Base-by-base conservation (phyloP, 2,888 invertebrate genomes). In the Ectemnius lituratus region DNA sequence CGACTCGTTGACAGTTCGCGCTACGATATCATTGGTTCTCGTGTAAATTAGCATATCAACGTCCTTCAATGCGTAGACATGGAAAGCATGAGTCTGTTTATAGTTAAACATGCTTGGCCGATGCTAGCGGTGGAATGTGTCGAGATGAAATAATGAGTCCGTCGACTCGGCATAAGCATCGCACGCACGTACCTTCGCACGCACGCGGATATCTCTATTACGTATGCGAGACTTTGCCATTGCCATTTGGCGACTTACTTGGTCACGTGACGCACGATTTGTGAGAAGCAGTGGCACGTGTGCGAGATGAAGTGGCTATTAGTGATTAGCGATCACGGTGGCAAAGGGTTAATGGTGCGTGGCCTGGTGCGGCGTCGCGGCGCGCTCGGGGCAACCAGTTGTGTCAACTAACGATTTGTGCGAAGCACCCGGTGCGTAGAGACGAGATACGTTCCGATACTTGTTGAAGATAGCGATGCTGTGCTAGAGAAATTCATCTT, bases 1-100 rank as follows among this genome's bases (percentile, higher is more conserved):
- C 56, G 56, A 0, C 2, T 57, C 45, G 16, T 28, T 13, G 18
- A 27, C 61, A 4, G 27, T 11, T 11, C 18, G 11, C 58, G 23
- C 68, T n/a, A 62, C 16, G 56, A 27, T 59, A 69, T 46, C 62
- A 8, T n/a, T 56, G 18, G 45, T 27, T 37, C 61, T 70, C 60
- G 28, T 4, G 20, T 16, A 6, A 52, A 67, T 16, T 13, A 16
- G 11, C 2, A 23, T 60, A 60, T 60, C 60, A 37, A 60, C 37
- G 60, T 16, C 60, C 60, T 60, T 60, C 60, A 28, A n/a, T n/a
- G 16, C 60, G 60, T 16, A 4, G 60, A 5, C 60, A 28, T 28
- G 27, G 60, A 60, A 60, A 28, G 18, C 23, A 27, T 14, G 20
- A 58, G 52, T 46, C 23, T 37, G 49, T 59, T 47, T 28, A 59